A percentile compares a stretch with the other conserved stretches of the same genome.
These are phyloP conservation scores for Centropus bengalensis DNA, from an alignment of 2,113 vertebrate genomes.

Conservation along the genomic window DNA sequence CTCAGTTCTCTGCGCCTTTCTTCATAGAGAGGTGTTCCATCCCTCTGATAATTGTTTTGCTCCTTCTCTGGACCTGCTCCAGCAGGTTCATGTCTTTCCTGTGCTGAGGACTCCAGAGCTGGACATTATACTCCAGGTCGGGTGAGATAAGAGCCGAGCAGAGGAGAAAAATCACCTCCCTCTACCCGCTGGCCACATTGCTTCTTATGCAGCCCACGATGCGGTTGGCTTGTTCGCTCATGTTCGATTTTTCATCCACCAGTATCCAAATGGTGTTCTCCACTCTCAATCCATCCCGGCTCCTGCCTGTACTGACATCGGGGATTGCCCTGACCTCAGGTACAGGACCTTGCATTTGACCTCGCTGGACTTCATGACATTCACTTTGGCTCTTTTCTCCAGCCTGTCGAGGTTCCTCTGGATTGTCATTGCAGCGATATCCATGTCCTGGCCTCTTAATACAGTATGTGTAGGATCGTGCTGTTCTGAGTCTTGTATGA, in stretches of 20 bases:
- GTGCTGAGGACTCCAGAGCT: not conserved
- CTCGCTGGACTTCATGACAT: too few relatives aligned
- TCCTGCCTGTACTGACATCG: accelerated
- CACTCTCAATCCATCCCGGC: not conserved
- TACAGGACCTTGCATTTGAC: too few relatives aligned
- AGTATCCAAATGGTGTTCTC: not conserved
- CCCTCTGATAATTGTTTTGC: not conserved
- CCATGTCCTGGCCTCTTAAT: not conserved
- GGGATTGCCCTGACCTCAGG: too few relatives aligned
- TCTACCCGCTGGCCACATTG: accelerated
- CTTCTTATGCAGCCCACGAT: not conserved
- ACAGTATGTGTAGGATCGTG: not conserved
- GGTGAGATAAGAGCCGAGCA: accelerated
- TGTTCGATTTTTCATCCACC: not conserved
- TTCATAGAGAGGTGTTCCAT: not conserved
- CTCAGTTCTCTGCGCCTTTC: not conserved
- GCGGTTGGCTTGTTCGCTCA: not conserved
- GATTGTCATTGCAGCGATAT: not conserved
- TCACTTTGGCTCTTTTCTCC: too few relatives aligned
- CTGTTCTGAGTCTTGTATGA: not conserved
- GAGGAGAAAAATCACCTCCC: not conserved
- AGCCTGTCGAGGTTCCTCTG: too few relatives aligned
- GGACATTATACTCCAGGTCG: not conserved
- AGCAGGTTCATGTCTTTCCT: not conserved
- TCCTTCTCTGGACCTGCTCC: not conserved